phyloP scores from a whole-genome alignment of 2,113 vertebrate genomes.

The Rallus limicola region DNA sequence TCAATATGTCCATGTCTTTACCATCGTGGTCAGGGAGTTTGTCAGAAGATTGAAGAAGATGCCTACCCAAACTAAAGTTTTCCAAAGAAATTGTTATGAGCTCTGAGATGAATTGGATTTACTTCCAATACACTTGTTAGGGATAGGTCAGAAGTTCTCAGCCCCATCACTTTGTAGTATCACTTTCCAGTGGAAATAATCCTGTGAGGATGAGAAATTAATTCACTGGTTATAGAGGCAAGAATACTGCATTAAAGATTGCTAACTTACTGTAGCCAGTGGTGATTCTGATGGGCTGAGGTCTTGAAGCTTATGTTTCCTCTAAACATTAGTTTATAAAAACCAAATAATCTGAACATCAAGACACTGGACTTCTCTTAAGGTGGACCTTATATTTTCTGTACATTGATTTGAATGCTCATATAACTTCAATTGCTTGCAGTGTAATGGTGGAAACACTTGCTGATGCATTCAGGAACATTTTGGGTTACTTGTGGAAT shows the following conservation, averaged over 20 bases:
- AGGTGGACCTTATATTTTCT: not conserved
- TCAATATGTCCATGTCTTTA: not conserved
- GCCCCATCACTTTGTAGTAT: not conserved
- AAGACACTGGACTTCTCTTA: not conserved
- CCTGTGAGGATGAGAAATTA: not conserved
- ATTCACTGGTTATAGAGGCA: not conserved
- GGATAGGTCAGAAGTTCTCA: not conserved
- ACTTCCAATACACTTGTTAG: not conserved
- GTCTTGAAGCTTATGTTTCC: not conserved
- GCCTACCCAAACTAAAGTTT: not conserved
- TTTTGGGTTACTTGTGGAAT: not conserved
- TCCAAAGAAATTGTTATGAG: not conserved
- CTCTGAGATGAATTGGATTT: not conserved
- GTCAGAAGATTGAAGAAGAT: not conserved
- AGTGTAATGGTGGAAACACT: not conserved
- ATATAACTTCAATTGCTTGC: not conserved
- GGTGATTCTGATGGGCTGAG: not conserved
- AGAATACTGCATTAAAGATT: not conserved
- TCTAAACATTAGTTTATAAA: not conserved
- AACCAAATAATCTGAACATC: not conserved
- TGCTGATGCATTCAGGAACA: not conserved
- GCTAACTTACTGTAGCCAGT: not conserved
- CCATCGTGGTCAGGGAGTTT: not conserved
- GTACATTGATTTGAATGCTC: not conserved
- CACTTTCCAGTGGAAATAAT: not conserved